Evolutionary conservation across 2,797 vertebrate species (phyloP).

Genomic region (Coendou prehensilis): DNA sequence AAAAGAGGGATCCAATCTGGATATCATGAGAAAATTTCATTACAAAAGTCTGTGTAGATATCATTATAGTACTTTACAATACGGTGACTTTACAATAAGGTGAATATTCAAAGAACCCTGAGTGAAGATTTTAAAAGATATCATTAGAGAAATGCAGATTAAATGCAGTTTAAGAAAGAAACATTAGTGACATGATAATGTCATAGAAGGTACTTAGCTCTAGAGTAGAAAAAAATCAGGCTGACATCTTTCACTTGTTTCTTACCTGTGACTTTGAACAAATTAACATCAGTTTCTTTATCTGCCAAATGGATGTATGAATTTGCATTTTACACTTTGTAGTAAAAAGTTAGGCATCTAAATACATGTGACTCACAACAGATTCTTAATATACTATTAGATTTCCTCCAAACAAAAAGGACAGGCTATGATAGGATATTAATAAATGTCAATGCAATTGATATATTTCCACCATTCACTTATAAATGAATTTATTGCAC

Average conservation of each 20-base stretch:
- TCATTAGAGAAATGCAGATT: not conserved
- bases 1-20: conserved; percentile 19
- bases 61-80: conserved; percentile 21
- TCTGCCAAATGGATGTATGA: conserved; percentile 46
- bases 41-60: not conserved
- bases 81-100: not conserved
- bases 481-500: not conserved
- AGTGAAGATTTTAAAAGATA: conserved; percentile 2
- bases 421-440: not conserved
- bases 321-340: not conserved
- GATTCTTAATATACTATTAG: not conserved
- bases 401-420: not conserved
- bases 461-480: not conserved
- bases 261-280: conserved; percentile 15
- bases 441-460: not conserved
- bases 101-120: conserved; percentile 24
- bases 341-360: conserved; percentile 11
- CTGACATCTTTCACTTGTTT: not conserved
- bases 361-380: not conserved
- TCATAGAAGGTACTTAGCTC: not conserved
- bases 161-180: not conserved
- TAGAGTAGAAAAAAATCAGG: not conserved
- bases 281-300: conserved; percentile 35
- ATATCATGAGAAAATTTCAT: not conserved
- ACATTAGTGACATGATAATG: not conserved